phyloP scores from a whole-genome alignment of 2,113 vertebrate species.

The cat (Felis catus) region DNA sequence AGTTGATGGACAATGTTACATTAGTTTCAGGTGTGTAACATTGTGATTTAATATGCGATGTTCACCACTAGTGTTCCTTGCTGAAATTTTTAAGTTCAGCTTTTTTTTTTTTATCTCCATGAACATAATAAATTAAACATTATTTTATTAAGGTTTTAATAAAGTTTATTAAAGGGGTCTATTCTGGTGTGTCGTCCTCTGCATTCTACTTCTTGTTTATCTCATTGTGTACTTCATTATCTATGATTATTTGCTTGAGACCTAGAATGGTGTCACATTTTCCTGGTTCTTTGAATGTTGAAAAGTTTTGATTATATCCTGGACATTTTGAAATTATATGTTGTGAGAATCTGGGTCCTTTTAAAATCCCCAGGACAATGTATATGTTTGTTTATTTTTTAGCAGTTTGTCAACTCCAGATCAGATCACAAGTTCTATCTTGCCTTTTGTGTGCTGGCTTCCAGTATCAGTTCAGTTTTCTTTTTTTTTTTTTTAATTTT shows the following conservation, averaged over 20 bases:
- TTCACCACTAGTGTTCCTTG: not conserved
- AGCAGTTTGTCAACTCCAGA: not conserved
- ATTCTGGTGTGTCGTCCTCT: not conserved
- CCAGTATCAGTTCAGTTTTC: not conserved
- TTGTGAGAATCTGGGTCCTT: not conserved
- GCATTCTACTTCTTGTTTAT: not conserved
- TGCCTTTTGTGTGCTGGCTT: slow-evolving; percentile 2
- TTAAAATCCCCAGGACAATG: not conserved
- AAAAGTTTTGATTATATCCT: not conserved
- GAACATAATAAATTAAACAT: not conserved
- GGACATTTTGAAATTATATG: not conserved
- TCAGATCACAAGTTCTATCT: not conserved
- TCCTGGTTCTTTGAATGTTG: not conserved
- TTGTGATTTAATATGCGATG: not conserved
- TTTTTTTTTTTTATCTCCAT: not conserved
- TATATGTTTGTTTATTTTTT: not conserved
- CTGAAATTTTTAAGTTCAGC: not conserved
- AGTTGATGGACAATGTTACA: not conserved
- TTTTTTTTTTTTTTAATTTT: too few species aligned
- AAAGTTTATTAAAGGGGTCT: not conserved
- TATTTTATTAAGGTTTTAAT: not conserved
- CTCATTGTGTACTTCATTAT: not conserved
- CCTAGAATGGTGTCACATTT: not conserved
- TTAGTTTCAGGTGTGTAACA: not conserved
- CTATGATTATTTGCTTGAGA: not conserved